These are phyloP conservation scores for Xanthostigma xanthostigma DNA, from an alignment of 2,888 invertebrate species.

Conservation along the genomic window DNA sequence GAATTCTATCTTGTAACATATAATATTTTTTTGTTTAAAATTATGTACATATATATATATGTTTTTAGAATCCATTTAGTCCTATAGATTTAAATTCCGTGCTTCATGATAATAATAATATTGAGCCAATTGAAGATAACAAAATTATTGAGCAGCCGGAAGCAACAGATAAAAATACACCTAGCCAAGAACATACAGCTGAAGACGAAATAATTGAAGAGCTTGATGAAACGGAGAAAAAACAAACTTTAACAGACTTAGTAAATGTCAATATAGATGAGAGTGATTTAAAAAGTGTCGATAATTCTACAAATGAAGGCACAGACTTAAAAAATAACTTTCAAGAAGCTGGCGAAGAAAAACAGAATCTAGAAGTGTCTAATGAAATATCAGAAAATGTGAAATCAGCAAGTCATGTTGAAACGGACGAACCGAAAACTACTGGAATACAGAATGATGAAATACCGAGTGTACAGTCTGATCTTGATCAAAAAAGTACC, in stretches of 20 bases:
- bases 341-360: no score
- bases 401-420: slow-evolving; percentile 29
- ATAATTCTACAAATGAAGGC: no score
- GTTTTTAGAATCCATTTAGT: slow-evolving; percentile 25
- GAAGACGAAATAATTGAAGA: slow-evolving; percentile 12
- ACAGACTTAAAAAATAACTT: no score
- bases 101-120: background rate
- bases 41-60: background rate
- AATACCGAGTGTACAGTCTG: slow-evolving; percentile 9
- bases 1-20: background rate
- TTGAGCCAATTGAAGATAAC: slow-evolving; percentile 22
- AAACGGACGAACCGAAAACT: slow-evolving; percentile 22
- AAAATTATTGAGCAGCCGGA: slow-evolving; percentile 8
- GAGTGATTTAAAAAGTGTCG: no score
- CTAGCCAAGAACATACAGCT: background rate
- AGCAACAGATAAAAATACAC: no score
- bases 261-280: no score
- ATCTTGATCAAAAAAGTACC: slow-evolving; percentile 16
- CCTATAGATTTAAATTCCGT: slow-evolving; percentile 22
- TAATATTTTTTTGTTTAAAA: background rate
- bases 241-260: no score
- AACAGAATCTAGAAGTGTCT: slow-evolving; percentile 25
- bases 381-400: slow-evolving; percentile 24
- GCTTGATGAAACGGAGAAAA: no score
- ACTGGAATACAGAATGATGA: slow-evolving; percentile 23